phyloP scores from a whole-genome alignment of 2,797 vertebrate genomes.

The Catharus ustulatus region DNA sequence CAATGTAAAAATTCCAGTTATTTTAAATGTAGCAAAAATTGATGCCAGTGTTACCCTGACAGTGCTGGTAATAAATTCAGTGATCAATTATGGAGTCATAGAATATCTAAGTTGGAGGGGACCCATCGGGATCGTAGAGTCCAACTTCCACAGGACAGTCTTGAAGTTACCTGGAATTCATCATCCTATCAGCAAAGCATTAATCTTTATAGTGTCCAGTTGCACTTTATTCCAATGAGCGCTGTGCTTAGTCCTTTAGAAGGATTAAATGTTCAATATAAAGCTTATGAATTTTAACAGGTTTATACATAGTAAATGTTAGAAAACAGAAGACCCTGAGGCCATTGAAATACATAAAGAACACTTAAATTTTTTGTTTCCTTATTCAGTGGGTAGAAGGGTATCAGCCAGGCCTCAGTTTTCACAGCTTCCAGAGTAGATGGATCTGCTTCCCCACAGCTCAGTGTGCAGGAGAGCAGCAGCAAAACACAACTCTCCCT shows the following conservation, averaged over 20 bases:
- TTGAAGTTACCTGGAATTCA: background rate
- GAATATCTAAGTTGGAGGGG: background rate
- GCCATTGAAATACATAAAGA: background rate
- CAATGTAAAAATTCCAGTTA: background rate
- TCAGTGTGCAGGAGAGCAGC: accelerated
- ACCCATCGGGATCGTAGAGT: background rate
- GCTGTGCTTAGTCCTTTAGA: background rate
- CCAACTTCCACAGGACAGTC: background rate
- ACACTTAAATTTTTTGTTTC: background rate
- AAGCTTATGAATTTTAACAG: background rate
- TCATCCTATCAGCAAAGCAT: background rate
- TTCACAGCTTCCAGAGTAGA: background rate
- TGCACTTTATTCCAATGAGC: background rate
- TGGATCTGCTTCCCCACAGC: background rate
- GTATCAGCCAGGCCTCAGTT: background rate
- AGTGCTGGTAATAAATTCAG: background rate
- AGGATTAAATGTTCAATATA: background rate
- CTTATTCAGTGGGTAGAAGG: background rate
- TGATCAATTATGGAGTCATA: background rate
- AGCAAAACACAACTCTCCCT: background rate
- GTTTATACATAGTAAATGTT: background rate
- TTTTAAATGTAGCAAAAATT: background rate
- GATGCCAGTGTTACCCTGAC: background rate
- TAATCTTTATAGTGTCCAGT: background rate
- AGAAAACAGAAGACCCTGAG: background rate